Conservation (phyloP, 37 sponge, comb jelly and placozoan genomes). For the Aphrocallistes beatrix region DNA sequence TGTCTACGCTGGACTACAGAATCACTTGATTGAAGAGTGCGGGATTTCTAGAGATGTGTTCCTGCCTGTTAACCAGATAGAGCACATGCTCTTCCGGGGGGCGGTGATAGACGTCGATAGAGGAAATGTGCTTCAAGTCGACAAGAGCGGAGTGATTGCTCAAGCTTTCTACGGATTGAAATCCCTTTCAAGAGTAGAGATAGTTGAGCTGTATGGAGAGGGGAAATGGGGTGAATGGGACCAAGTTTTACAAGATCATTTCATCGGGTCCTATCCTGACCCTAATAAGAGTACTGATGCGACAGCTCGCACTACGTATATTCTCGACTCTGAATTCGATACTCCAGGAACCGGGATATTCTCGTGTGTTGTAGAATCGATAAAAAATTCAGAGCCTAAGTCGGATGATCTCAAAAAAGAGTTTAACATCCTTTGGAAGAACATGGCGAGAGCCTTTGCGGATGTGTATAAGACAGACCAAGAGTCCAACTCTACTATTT, state of each 20-base stretch:
- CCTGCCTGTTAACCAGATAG: background rate
- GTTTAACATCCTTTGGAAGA: background rate
- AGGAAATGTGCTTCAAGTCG: background rate
- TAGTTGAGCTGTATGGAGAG: background rate
- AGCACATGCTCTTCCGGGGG: background rate
- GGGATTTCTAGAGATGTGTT: background rate
- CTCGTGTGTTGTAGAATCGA: background rate
- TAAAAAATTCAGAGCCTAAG: background rate
- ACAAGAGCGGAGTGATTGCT: background rate
- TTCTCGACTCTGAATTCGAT: background rate
- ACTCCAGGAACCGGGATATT: background rate
- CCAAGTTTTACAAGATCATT: background rate
- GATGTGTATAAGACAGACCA: background rate
- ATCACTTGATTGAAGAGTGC: background rate
- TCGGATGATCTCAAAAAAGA: background rate
- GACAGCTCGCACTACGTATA: background rate
- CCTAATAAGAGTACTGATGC: background rate
- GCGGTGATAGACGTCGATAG: background rate
- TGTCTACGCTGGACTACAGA: background rate
- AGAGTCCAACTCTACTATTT: background rate
- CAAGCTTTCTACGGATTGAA: background rate
- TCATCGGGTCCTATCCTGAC: background rate
- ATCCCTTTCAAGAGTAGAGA: background rate
- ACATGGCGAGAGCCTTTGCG: background rate
- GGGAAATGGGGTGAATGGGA: background rate